Base-by-base conservation (phyloP, 2,797 vertebrate species). In the Arremon brunneinucha region DNA sequence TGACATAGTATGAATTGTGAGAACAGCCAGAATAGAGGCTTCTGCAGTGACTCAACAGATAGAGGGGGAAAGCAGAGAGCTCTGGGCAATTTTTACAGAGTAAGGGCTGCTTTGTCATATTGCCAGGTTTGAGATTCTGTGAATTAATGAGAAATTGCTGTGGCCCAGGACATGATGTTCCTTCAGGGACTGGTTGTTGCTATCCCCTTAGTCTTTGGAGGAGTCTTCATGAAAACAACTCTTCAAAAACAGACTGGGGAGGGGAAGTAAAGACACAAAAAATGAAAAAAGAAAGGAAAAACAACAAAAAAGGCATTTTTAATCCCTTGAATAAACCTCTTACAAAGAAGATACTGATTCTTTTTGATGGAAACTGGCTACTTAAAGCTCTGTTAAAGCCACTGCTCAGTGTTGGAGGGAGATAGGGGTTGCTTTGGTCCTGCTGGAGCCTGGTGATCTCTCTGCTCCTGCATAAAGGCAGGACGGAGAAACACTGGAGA, bases 231-330 rank as follows among this genome's bases (percentile, higher is more conserved):
- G 23, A 53, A 55, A 4, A 9, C 17, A n/a, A 8, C 17, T 64
- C n/a, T 74, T 17, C 43, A 70, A 91, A 46, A 26, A 27, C 13
- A 41, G 15, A 19, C 2, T 34, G 22, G 6, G 5, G 19, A 16
- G 1, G 1, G 2, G 11, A 26, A 22, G 23, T n/a, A 30, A n/a
- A 55, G 20, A 32, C 9, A 5, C 1, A 12, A 12, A 28, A 32
- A 18, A n/a, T 21, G 3, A 63, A 27, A 11, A 49, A 27, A 60
- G 18, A 49, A 49, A 39, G 12, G 24, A 34, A 50, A 57, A 44
- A 4, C 3, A 2, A 14, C 9, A 34, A 57, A 62, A 52, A 12
- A 26, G 28, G 2, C 0, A 3, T 14, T 28, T 65, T 28, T 8
- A 63, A 72, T 79, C 20, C 11, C 16, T 6, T n/a, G 6, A 62